Conservation (phyloP, 2,797 vertebrate genomes). For the Hypotaenidia okinawae region DNA sequence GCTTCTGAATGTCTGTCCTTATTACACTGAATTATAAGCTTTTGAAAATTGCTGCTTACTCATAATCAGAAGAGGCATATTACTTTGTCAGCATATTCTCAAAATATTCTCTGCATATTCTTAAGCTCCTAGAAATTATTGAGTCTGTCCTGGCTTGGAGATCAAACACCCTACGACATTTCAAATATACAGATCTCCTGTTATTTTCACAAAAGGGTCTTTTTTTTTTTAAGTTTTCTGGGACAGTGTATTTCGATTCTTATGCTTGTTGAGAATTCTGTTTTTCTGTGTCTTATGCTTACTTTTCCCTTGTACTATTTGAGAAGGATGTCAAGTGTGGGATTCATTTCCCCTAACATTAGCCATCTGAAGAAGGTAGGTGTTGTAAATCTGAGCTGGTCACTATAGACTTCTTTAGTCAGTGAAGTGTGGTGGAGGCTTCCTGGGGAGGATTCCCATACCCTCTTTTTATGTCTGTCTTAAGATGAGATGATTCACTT, state of each 20-base stretch:
- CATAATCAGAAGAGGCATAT: slow-evolving; percentile 36
- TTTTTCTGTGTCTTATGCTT: neutral
- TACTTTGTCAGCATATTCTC: slow-evolving; percentile 59
- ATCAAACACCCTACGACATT: slow-evolving; percentile 41
- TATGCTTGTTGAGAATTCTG: neutral
- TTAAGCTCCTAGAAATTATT: slow-evolving; percentile 50
- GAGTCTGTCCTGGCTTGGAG: slow-evolving; percentile 29
- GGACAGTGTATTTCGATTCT: slow-evolving; percentile 22
- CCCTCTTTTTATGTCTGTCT: neutral
- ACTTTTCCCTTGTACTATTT: neutral
- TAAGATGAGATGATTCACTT: neutral
- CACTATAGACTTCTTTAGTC: neutral
- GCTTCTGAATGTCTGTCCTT: neutral
- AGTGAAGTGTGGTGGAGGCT: neutral
- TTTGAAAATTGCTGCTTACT: slow-evolving; percentile 59
- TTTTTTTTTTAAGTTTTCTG: slow-evolving; percentile 6
- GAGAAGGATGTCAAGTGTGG: neutral
- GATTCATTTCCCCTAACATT: neutral
- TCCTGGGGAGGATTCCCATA: neutral
- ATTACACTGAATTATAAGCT: slow-evolving; percentile 46
- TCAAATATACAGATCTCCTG: slow-evolving; percentile 29
- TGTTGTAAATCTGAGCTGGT: slow-evolving; percentile 1
- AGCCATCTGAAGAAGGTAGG: neutral
- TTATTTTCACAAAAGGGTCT: slow-evolving; percentile 26
- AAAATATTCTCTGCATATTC: slow-evolving; percentile 37